Base-by-base conservation (phyloP, 2,888 invertebrate genomes). In the Asteroscopus sphinx region DNA sequence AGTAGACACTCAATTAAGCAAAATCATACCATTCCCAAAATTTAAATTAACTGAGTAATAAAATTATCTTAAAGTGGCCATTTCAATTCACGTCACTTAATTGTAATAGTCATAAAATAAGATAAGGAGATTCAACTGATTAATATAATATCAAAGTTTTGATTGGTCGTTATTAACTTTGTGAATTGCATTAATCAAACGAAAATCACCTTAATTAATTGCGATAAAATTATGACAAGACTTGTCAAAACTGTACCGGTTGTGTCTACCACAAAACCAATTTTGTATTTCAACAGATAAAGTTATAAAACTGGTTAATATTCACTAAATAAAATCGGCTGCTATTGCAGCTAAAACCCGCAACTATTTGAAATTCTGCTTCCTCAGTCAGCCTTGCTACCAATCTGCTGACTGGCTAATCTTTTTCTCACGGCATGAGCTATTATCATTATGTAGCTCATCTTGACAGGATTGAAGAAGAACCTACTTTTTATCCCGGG, bases 1-100 rank as follows among this genome's bases (percentile, higher is more conserved):
- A 61, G 17, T 42, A 28, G 40, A 45, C 35, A 36, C 42, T 6
- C 55, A 55, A 44, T 48, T 45, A 63, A 49, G 63, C 12, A 55
- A 48, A 46, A 39, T 48, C 9, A 17, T 25, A 39, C 17, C 35
- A 35, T 44, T 35, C 12, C 12, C 8, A 37, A 39, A 37, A 39
- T 56, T 16, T 7, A 28, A 42, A 33, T n/a, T 28, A 8, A 30
- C 21, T 42, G 15, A 42, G 9, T 46, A 48, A 28, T 48, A 26
- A n/a, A 45, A 48, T 47, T 26, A 37, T 17, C 30, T 15, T 63
- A 8, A 35, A 63, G 11, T 13, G 12, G 15, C 28, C 13, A 17
- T 64, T 58, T 42, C 13, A 26, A 44, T 52, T 56, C 8, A 26
- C 15, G 26, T 44, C 47, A 32, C 3, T 42, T 44, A 35, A 48